Evolutionary conservation across 2,797 vertebrate species (phyloP).

Genomic region (Lepus townsendii): DNA sequence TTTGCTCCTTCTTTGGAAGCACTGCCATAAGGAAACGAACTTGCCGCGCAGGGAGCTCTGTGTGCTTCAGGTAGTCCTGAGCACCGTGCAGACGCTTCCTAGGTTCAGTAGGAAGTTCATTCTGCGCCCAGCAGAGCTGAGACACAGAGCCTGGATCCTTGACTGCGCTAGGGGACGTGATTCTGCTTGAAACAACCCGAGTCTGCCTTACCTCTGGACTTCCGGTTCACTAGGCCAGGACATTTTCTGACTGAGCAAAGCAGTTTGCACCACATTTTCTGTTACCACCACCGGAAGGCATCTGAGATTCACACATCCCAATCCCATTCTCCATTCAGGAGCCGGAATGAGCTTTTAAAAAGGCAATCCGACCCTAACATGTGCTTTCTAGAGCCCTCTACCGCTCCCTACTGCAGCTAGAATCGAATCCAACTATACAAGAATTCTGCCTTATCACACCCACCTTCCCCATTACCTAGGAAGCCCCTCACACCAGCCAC

Average conservation of each 20-base stretch:
- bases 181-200: background rate
- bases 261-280: background rate
- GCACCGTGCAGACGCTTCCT: background rate
- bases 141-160: background rate
- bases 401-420: background rate
- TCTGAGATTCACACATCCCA: background rate
- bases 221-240: background rate
- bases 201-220: background rate
- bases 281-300: background rate
- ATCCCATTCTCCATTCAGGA: background rate
- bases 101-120: background rate
- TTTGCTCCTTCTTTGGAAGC: background rate
- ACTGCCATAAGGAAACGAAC: background rate
- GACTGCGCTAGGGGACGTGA: background rate
- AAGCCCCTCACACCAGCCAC: background rate
- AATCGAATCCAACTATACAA: background rate
- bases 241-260: background rate
- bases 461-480: background rate
- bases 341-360: background rate
- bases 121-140: background rate
- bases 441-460: background rate
- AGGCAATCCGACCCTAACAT: background rate
- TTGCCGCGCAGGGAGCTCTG: background rate
- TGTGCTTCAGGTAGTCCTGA: background rate
- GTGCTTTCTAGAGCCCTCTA: background rate